A percentile compares a stretch with the other conserved stretches of the same genome.
These are phyloP conservation scores for Chamaetylas fuelleborni DNA, from an alignment of 2,113 vertebrate genomes.

Conservation along the genomic window DNA sequence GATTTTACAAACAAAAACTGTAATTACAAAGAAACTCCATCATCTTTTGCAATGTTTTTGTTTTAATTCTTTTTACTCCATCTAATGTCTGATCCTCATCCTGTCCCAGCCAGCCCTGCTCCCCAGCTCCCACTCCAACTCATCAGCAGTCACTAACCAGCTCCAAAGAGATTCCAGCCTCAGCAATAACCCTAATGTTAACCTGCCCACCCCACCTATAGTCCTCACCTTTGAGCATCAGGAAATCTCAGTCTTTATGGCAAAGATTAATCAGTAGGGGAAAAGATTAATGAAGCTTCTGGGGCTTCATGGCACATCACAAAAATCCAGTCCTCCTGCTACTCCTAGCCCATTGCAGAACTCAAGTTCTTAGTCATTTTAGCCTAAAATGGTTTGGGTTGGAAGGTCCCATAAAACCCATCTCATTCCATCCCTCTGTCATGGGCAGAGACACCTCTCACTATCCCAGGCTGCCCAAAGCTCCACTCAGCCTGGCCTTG, in stretches of 20 bases:
- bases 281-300: background rate
- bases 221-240: background rate
- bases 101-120: background rate
- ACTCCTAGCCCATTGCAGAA: background rate
- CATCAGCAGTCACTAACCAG: background rate
- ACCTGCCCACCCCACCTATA: background rate
- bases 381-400: background rate
- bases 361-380: background rate
- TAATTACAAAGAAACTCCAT: background rate
- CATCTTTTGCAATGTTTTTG: background rate
- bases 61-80: background rate
- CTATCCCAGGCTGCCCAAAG: accelerated
- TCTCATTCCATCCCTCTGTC: accelerated
- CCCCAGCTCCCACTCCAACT: background rate
- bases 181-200: background rate
- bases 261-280: background rate
- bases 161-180: background rate
- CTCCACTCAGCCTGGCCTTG: background rate
- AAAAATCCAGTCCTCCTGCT: background rate
- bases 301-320: accelerated
- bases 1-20: background rate
- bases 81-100: background rate
- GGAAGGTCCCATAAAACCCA: background rate
- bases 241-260: background rate
- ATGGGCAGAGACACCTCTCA: background rate